Conservation (phyloP, 2,888 invertebrate species). For the Ornithoptera alexandrae region DNA sequence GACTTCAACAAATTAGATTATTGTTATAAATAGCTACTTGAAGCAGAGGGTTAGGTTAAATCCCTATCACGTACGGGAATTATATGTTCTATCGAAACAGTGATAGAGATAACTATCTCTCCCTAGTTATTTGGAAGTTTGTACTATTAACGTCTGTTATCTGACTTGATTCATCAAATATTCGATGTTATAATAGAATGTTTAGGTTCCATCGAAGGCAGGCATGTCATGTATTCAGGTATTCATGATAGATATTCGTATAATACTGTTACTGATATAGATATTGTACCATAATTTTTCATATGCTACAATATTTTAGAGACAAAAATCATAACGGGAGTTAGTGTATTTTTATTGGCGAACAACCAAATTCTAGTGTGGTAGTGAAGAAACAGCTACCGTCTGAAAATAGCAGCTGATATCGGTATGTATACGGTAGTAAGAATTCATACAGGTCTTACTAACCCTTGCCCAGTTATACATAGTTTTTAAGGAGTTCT, state of each 20-base stretch:
- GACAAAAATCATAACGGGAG: too few relatives aligned
- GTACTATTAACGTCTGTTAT: neutral
- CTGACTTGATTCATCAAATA: neutral
- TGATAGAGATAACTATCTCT: neutral
- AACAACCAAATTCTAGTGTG: too few relatives aligned
- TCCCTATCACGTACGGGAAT: neutral
- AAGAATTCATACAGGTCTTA: neutral
- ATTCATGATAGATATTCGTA: too few relatives aligned
- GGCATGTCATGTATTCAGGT: neutral
- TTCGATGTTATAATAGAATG: neutral
- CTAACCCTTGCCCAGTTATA: neutral
- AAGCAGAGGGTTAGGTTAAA: neutral
- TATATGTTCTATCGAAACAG: neutral
- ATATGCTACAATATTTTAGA: too few relatives aligned
- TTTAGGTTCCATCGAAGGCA: neutral
- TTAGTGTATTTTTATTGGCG: too few relatives aligned
- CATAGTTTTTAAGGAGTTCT: neutral
- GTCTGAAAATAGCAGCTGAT: slow-evolving; percentile 6
- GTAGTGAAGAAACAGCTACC: neutral
- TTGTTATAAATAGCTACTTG: neutral
- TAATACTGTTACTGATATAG: too few relatives aligned
- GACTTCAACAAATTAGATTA: neutral
- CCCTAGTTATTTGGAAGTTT: neutral
- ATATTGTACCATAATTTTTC: too few relatives aligned
- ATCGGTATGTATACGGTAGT: neutral